A percentile compares a stretch with the other conserved stretches of the same genome.
These are phyloP conservation scores for Gambelia wislizenii DNA, from an alignment of 2,797 vertebrate species.

Conservation along the genomic window DNA sequence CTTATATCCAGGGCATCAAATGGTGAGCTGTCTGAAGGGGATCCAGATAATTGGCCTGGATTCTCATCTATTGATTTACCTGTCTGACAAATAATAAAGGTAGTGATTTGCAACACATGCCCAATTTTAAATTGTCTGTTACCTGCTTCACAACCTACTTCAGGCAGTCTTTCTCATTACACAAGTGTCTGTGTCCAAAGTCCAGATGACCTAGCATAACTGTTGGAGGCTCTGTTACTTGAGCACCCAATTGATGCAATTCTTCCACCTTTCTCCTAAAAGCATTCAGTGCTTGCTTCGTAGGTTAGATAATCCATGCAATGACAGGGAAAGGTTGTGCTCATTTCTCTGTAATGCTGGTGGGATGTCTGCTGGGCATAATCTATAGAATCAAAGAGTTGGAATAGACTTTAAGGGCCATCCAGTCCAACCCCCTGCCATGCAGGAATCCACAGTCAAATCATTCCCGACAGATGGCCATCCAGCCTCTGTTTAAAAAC, in stretches of 20 bases:
- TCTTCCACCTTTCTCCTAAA: not conserved
- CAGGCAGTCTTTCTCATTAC: not conserved
- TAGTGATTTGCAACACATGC: not conserved
- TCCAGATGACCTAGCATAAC: not conserved
- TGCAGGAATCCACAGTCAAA: too few species aligned
- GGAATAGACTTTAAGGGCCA: too few species aligned
- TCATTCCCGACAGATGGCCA: too few species aligned
- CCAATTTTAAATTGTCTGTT: not conserved
- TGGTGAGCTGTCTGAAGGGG: not conserved
- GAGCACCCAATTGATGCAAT: not conserved
- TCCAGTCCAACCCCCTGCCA: too few species aligned
- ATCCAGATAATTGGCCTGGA: not conserved
- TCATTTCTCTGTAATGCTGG: too few species aligned
- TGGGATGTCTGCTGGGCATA: not conserved
- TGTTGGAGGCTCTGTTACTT: not conserved
- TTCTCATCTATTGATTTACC: not conserved
- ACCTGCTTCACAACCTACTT: not conserved
- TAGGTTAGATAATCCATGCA: not conserved
- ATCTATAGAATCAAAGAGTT: too few species aligned
- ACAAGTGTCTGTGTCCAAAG: not conserved
- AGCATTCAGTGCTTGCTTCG: not conserved
- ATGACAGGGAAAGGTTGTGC: not conserved
- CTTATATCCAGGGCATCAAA: not conserved
- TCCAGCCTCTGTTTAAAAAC: too few species aligned
- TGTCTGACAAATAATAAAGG: not conserved